Conservation (phyloP, 2,113 vertebrate genomes). For the Dromiciops gliroides region DNA sequence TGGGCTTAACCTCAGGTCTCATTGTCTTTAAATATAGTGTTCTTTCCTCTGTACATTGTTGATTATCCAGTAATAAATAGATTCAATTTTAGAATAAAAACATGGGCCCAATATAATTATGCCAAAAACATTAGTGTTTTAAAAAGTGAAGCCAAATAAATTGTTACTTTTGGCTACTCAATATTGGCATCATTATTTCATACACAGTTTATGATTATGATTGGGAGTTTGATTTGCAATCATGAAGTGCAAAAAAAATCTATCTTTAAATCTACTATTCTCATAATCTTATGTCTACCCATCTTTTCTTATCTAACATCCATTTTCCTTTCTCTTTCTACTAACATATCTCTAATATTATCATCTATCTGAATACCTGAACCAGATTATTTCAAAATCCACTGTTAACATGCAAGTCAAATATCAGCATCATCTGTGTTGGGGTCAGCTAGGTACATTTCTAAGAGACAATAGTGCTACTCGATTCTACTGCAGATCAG, state of each 20-base stretch:
- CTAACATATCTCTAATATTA: too few relatives aligned
- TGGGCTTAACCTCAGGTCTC: not conserved
- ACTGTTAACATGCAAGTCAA: not conserved
- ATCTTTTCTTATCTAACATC: not conserved
- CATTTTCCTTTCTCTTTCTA: too few relatives aligned
- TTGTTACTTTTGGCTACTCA: not conserved
- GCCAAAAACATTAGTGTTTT: too few relatives aligned
- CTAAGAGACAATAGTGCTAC: too few relatives aligned
- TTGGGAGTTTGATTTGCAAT: not conserved
- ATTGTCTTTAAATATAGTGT: not conserved
- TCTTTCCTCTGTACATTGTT: not conserved
- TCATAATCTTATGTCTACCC: too few relatives aligned
- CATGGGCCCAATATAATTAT: not conserved
- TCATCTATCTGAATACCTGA: not conserved
- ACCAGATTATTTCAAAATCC: not conserved
- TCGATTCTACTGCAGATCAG: too few relatives aligned
- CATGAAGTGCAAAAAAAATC: not conserved
- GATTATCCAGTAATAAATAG: not conserved
- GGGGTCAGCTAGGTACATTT: not conserved
- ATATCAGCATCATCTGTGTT: not conserved
- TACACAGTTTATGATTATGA: not conserved
- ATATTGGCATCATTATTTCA: not conserved
- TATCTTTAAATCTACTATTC: too few relatives aligned
- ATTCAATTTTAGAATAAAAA: not conserved
- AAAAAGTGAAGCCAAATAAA: not conserved